These are phyloP conservation scores for Myopa tessellatipennis DNA, from an alignment of 2,888 invertebrate genomes.

Conservation along the genomic window DNA sequence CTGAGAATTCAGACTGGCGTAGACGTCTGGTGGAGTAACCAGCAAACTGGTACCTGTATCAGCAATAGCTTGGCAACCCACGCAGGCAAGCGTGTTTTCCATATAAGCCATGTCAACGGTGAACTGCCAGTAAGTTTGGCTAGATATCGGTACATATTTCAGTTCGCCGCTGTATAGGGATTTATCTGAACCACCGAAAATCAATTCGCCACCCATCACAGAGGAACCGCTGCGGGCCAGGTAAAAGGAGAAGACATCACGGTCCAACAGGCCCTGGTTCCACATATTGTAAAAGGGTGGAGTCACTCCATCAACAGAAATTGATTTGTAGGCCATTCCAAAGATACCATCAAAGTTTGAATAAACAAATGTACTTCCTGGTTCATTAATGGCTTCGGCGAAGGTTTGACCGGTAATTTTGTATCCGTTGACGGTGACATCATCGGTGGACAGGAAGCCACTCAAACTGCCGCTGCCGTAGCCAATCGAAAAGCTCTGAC, in stretches of 20 bases:
- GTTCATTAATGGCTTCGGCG: conserved; percentile 93
- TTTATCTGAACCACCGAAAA: conserved; percentile 93
- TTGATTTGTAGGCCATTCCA: conserved; percentile 87
- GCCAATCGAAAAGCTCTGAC: conserved; percentile 87
- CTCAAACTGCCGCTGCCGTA: conserved; percentile 95
- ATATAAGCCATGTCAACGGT: conserved; percentile 78
- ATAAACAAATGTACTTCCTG: conserved; percentile 91
- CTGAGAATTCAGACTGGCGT: conserved; percentile 76
- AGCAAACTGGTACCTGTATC: conserved; percentile 96
- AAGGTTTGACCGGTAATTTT: conserved; percentile 84
- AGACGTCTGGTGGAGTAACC: conserved; percentile 84
- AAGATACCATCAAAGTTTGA: conserved; percentile 98
- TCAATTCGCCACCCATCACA: conserved; percentile 80
- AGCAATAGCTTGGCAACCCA: conserved; percentile 88
- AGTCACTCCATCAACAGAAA: conserved; percentile 87
- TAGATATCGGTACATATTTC: conserved; percentile 80
- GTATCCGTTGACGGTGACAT: conserved; percentile 78
- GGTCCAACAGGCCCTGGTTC: conserved; percentile 75
- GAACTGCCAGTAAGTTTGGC: conserved; percentile 96
- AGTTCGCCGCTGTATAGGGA: conserved; percentile 77
- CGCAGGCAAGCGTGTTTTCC: conserved; percentile 67
- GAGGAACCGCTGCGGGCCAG: conserved; percentile 75
- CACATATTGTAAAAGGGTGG: conserved; percentile 95
- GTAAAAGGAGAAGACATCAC: conserved; percentile 92
- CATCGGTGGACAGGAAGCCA: conserved; percentile 93